A percentile compares a stretch with the other conserved stretches of the same genome.
phyloP scores from a whole-genome alignment of 2,888 invertebrate genomes.

The Tiliacea citrago region DNA sequence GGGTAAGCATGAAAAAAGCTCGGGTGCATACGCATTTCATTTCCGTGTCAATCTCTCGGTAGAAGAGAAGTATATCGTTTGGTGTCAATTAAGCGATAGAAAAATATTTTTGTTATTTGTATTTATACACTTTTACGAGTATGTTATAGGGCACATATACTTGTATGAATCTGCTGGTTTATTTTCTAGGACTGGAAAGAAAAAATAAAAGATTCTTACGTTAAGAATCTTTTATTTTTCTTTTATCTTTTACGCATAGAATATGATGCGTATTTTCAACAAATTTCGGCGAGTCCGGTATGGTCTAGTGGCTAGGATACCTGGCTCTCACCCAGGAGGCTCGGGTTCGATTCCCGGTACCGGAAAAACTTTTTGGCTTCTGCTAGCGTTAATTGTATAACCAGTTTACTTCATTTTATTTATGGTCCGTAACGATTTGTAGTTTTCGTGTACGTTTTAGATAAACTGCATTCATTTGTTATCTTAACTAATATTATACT shows the following conservation, averaged over 20 bases:
- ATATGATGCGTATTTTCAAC: background rate
- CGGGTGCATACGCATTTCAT: background rate
- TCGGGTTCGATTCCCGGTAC: slow-evolving; percentile 92
- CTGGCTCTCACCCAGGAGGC: slow-evolving; percentile 91
- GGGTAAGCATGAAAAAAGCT: too few relatives aligned
- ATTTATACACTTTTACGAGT: background rate
- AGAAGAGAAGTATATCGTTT: too few relatives aligned
- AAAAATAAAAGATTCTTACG: background rate
- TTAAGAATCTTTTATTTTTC: too few relatives aligned
- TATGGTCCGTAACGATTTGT: background rate
- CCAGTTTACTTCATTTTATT: background rate
- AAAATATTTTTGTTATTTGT: background rate
- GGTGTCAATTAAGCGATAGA: background rate
- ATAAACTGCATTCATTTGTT: background rate
- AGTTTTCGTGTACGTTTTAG: background rate
- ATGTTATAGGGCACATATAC: too few relatives aligned
- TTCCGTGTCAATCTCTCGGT: background rate
- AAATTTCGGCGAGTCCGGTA: slow-evolving; percentile 79
- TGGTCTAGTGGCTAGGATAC: slow-evolving; percentile 92
- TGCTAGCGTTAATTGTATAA: background rate
- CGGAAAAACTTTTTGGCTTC: slow-evolving; percentile 81
- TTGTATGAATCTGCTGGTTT: background rate
- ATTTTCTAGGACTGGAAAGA: too few relatives aligned
- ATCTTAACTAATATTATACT: too few relatives aligned
- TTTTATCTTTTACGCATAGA: too few relatives aligned